Evolutionary conservation across 35 echinoderm and acorn worm genomes (phyloP).

Genomic region (Amphiura filiformis): DNA sequence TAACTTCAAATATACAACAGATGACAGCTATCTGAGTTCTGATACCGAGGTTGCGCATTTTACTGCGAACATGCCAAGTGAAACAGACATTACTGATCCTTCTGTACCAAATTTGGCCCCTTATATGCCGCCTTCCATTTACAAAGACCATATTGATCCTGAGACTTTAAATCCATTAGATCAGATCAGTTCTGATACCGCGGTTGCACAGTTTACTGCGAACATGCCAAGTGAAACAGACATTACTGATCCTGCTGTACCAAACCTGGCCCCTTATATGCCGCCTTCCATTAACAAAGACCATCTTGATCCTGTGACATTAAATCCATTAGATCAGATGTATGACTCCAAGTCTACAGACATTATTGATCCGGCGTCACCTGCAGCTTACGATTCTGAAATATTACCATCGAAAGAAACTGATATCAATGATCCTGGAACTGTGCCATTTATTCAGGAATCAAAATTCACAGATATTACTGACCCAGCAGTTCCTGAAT

Average conservation of each 20-base stretch:
- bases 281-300: not conserved
- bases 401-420: not conserved
- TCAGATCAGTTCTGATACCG: no score
- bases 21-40: not conserved
- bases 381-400: not conserved
- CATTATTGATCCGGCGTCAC: not conserved
- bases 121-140: not conserved
- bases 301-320: not conserved
- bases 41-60: not conserved
- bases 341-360: not conserved
- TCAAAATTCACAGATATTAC: not conserved
- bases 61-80: not conserved
- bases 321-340: not conserved
- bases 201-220: not conserved
- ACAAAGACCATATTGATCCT: not conserved
- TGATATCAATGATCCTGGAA: not conserved
- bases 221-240: not conserved
- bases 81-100: not conserved
- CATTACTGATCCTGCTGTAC: not conserved
- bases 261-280: not conserved
- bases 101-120: not conserved
- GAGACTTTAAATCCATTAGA: not conserved
- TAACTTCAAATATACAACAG: not conserved
- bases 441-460: not conserved
- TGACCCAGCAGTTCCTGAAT: not conserved